Base-by-base conservation (phyloP, 2,113 vertebrate species). In the Thamnaconus septentrionalis region DNA sequence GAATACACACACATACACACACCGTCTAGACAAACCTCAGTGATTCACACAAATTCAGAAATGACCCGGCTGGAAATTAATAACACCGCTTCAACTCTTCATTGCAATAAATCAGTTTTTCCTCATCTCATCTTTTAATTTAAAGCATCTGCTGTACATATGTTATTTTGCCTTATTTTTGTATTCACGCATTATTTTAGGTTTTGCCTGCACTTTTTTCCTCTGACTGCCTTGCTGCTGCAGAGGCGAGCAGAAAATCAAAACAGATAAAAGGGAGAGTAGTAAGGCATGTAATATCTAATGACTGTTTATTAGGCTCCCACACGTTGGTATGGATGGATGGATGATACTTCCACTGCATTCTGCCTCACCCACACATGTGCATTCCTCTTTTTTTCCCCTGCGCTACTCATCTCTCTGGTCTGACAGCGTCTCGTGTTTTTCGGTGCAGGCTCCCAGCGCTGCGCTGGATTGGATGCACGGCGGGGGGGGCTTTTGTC, bases 341-440 rank as follows among this genome's bases (percentile, higher is more conserved):
- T 57, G 57, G 83, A 85, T 87, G 82, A 79, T 73, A 82, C 90
- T 87, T 87, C 76, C 80, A 83, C 78, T 68, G 73, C 73, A 59
- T 82, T 87, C 71, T 84, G 64, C 79, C 64, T 88, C 88, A 73
- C 84, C 84, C 87, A 88, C 88, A 84, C 78, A 88, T 80, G 59
- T 66, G 66, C 63, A 50, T 66, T 71, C 18, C 76, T 63, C 61
- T 79, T 48, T 63, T 31, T 31, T 31, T 31, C 18, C 18, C 18
- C 18, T 31, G 18, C 64, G 71, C 66, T 70, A 39, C 7, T 71
- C 59, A 53, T 41, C 18, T 12, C 44, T 47, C 56, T 57, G 53
- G 73, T 42, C 74, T 61, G 18, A 31, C 18, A 31, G 18, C 18
- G 18, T 31, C 18, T 31, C 18, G 18, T 31, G 18, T 31, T 31